Evolutionary conservation across 1,140 invertebrate genomes (phyloP).

Genomic region (Heliconius hermathena): DNA sequence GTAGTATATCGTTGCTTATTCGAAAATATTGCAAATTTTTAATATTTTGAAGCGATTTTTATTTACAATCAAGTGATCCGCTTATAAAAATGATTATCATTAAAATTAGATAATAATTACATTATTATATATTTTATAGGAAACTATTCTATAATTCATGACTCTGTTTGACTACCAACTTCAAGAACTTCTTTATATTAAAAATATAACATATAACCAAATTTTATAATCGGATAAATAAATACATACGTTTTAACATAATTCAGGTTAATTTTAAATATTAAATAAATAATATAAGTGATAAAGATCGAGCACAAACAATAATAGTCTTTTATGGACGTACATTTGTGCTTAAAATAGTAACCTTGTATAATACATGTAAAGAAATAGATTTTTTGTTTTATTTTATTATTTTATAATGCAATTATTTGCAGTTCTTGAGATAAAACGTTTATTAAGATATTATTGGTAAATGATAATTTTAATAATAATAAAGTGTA

Average conservation of each 20-base stretch:
- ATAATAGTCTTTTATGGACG: background rate
- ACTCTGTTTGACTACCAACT: too few species aligned
- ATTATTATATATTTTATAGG: too few species aligned
- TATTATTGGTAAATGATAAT: too few species aligned
- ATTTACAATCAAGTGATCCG: too few species aligned
- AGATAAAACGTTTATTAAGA: too few species aligned
- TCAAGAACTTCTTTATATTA: background rate
- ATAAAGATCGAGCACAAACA: slow-evolving; percentile 4
- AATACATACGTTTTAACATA: background rate
- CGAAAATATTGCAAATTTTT: background rate
- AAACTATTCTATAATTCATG: too few species aligned
- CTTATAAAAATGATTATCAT: background rate
- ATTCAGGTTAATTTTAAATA: background rate
- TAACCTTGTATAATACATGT: background rate
- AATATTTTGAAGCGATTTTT: too few species aligned
- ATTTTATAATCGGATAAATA: background rate
- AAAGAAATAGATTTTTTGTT: slow-evolving; percentile 1
- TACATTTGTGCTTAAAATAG: background rate
- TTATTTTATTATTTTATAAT: background rate
- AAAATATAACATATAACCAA: background rate
- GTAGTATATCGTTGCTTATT: background rate
- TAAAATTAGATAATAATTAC: too few species aligned
- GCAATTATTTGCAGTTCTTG: too few species aligned
- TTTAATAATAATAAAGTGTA: too few species aligned
- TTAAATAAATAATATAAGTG: background rate